Percentiles rank a stretch among this genome's conserved stretches.
phyloP scores from a whole-genome alignment of 2,113 vertebrate species.

The Hassar affinis region DNA sequence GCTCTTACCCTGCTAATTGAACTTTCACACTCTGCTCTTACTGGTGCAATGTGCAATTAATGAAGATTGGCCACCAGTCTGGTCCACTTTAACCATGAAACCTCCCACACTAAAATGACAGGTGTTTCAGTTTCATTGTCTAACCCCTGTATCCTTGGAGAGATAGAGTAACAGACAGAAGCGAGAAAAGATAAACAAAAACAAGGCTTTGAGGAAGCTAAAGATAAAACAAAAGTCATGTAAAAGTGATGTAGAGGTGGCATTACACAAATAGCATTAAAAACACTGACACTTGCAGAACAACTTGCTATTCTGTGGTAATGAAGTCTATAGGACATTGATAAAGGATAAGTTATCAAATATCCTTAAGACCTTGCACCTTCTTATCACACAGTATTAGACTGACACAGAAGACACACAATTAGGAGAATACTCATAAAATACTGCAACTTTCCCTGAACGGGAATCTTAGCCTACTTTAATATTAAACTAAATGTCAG shows the following conservation, averaged over 20 bases:
- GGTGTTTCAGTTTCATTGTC: too few relatives aligned
- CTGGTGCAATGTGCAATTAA: too few relatives aligned
- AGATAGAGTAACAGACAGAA: neutral
- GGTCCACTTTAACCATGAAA: too few relatives aligned
- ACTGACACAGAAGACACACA: neutral
- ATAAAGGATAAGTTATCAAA: constrained; percentile 17
- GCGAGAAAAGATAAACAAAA: neutral
- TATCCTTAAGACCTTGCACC: neutral
- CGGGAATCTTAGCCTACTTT: neutral
- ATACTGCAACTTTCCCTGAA: neutral
- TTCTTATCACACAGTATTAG: constrained; percentile 6
- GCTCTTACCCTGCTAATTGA: too few relatives aligned
- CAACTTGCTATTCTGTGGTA: neutral
- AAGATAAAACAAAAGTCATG: constrained; percentile 4
- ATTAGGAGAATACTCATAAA: neutral
- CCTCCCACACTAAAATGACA: too few relatives aligned
- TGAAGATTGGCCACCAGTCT: too few relatives aligned
- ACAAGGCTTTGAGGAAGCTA: neutral
- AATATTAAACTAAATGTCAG: neutral
- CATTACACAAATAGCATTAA: neutral
- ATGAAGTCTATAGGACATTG: neutral
- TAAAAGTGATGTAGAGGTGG: neutral
- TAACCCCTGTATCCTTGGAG: neutral
- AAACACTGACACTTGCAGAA: neutral
- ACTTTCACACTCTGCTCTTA: too few relatives aligned